Base-by-base conservation (phyloP, 2,797 vertebrate species). In the Anisognathus igniventris region DNA sequence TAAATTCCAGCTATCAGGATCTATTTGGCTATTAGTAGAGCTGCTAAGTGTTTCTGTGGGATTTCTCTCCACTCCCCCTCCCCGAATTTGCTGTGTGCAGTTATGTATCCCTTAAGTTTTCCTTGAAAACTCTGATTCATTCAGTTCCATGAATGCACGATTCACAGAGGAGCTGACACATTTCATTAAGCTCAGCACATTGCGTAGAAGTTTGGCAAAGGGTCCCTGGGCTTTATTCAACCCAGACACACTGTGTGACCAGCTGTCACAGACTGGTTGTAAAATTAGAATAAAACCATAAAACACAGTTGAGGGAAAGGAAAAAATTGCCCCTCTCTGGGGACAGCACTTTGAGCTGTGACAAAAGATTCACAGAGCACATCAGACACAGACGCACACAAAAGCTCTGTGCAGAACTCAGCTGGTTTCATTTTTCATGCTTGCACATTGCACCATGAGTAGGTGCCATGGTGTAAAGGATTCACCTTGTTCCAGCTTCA, bases 271-370 rank as follows among this genome's bases (percentile, higher is more conserved):
- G 79, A 73, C 42, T 79, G 87, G 62, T 54, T 73, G 91, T 92
- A 96, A 96, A 97, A 96, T 91, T 84, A 96, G 92, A 86, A 89
- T 88, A 86, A 95, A 96, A 88, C 82, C 70, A 95, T 93, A 94
- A 90, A 93, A 84, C 64, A 54, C 62, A 70, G 44, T 71, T 57
- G 73, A 92, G 48, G 79, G 70, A 80, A 77, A 31, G 71, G 65
- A 14, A 48, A 88, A 94, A 88, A 80, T 21, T 66, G 40, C 65
- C 44, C 33, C 22, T 94, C 82, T 94, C 68, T 14, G 15, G 72
- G 50, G 72, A 91, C 45, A 72, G 71, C 60, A 40, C 62, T 88
- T 88, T 39, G 62, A 91, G 87, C 70, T 88, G 85, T 57, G 82
- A 93, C 89, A 92, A 73, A 94, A 76, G 84, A 50, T 51, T 80